Evolutionary conservation across 2,113 vertebrate species (phyloP).

Genomic region (Mesoclemmys tuberculata): DNA sequence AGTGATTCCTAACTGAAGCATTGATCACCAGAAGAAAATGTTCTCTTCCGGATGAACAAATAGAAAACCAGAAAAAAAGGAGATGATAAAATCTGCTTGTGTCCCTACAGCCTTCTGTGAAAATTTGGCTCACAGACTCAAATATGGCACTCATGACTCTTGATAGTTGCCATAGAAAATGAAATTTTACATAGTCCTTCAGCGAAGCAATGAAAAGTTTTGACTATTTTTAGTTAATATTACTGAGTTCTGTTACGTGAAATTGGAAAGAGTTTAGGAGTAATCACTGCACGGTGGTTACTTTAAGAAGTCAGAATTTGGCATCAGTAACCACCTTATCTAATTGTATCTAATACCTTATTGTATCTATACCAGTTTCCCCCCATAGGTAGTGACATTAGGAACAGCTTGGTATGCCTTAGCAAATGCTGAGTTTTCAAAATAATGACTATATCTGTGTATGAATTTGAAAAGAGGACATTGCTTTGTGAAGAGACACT

Average conservation of each 20-base stretch:
- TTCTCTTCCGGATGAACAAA: neutral
- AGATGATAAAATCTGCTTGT: neutral
- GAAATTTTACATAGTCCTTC: neutral
- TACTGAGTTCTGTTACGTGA: neutral
- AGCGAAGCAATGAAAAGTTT: neutral
- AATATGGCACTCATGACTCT: neutral
- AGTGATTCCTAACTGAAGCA: neutral
- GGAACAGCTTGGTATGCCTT: neutral
- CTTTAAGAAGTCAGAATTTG: neutral
- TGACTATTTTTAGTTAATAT: neutral
- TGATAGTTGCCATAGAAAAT: neutral
- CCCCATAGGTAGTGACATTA: neutral
- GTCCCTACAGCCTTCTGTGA: neutral
- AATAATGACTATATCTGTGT: neutral
- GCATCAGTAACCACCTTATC: neutral
- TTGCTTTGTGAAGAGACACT: neutral
- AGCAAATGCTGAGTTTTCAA: rapidly evolving
- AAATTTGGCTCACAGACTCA: neutral
- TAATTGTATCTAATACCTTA: rapidly evolving
- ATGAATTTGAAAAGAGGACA: neutral
- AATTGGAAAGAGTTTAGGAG: neutral
- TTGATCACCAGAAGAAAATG: neutral
- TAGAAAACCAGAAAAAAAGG: neutral
- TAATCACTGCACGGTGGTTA: neutral
- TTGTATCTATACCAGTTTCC: neutral